Evolutionary conservation across 2,113 vertebrate genomes (phyloP).

Genomic region (Vimba vimba): DNA sequence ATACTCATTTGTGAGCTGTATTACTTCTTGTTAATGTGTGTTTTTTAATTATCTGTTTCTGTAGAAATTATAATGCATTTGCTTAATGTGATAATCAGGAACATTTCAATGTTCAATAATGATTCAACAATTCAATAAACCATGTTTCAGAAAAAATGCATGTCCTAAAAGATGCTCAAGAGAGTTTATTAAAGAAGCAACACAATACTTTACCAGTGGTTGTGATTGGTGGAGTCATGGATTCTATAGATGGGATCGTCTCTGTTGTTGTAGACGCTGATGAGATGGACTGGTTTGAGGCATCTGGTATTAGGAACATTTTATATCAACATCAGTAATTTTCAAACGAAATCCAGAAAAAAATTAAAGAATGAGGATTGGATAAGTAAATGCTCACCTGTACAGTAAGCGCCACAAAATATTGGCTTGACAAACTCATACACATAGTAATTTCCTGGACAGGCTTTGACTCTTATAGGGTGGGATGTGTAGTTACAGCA

Average conservation of each 20-base stretch:
- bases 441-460: constrained; percentile 22
- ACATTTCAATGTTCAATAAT: too few relatives aligned
- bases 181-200: not conserved
- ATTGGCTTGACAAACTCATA: constrained; percentile 18
- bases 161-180: too few relatives aligned
- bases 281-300: not conserved
- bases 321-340: not conserved
- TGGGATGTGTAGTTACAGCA: not conserved
- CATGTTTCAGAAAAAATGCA: too few relatives aligned
- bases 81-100: too few relatives aligned
- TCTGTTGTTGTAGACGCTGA: not conserved
- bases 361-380: not conserved
- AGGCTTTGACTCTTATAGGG: constrained; percentile 25
- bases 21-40: too few relatives aligned
- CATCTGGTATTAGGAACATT: not conserved
- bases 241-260: not conserved
- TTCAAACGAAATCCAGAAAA: not conserved
- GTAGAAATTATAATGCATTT: too few relatives aligned
- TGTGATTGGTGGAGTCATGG: not conserved
- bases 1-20: not conserved
- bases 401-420: not conserved
- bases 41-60: too few relatives aligned
- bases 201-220: not conserved
- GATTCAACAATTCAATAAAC: too few relatives aligned
- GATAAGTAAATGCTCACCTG: not conserved